These are phyloP conservation scores for Synergus itoensis DNA, from an alignment of 2,888 invertebrate genomes.

Conservation along the genomic window DNA sequence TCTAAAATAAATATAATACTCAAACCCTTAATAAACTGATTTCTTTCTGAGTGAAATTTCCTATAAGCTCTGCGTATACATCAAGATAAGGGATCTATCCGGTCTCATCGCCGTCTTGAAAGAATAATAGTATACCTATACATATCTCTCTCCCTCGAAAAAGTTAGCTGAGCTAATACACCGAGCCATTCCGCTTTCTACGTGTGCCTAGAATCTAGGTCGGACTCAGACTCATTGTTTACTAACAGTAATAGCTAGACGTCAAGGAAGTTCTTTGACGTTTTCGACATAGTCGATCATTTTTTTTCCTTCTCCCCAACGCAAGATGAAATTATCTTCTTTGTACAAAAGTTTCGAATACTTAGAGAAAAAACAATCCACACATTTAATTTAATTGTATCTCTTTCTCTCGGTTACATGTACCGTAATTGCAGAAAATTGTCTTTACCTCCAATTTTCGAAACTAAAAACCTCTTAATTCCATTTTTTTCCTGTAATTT, in stretches of 20 bases:
- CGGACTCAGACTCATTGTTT: constrained; percentile 73
- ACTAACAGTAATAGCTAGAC: constrained; percentile 60
- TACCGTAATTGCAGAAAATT: neutral
- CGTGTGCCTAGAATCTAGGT: constrained; percentile 75
- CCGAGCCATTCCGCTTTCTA: constrained; percentile 75
- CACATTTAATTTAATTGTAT: constrained; percentile 4
- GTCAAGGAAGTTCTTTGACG: neutral
- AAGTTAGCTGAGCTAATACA: constrained; percentile 48
- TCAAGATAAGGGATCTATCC: neutral
- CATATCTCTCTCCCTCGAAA: constrained; percentile 46
- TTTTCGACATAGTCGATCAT: neutral
- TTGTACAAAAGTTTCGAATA: neutral
- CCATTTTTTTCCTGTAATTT: neutral
- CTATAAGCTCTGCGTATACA: no score
- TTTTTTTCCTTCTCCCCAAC: neutral
- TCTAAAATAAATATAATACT: no score
- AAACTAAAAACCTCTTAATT: neutral
- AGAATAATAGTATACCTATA: constrained; percentile 34
- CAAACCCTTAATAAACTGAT: no score
- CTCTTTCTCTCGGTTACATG: neutral
- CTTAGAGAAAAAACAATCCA: neutral
- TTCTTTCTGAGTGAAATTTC: no score
- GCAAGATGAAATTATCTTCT: neutral
- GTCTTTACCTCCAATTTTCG: neutral
- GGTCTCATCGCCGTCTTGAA: constrained; percentile 26